Evolutionary conservation across 2,113 vertebrate species (phyloP).

Genomic region (Mobula hypostoma): DNA sequence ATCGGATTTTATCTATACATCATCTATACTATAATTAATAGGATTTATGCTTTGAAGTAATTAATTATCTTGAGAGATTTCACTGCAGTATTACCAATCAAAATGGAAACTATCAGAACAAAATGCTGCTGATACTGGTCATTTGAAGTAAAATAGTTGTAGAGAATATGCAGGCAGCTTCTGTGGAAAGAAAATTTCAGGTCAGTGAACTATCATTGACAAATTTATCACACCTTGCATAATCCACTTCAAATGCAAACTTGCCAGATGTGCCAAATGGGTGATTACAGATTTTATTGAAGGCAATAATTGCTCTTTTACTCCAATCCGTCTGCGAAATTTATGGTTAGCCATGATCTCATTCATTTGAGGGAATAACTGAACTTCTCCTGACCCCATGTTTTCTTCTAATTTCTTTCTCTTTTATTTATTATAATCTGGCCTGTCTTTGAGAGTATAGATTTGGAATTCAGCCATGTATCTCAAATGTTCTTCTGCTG

Average conservation of each 20-base stretch:
- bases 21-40: background rate
- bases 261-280: no score
- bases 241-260: no score
- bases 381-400: no score
- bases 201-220: no score
- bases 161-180: no score
- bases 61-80: background rate
- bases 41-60: background rate
- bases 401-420: background rate
- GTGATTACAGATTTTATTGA: background rate
- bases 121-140: no score
- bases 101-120: no score
- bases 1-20: background rate
- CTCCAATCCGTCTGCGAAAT: background rate
- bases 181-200: no score
- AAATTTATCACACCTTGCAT: no score
- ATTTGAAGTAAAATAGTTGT: no score
- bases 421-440: background rate
- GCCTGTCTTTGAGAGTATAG: background rate
- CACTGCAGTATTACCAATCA: no score
- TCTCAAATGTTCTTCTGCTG: background rate
- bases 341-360: background rate
- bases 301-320: background rate
- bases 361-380: no score
- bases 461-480: background rate